Percentiles rank a stretch among this genome's conserved stretches.
These are phyloP conservation scores for Actias luna DNA, from an alignment of 2,888 invertebrate genomes.

Conservation along the genomic window DNA sequence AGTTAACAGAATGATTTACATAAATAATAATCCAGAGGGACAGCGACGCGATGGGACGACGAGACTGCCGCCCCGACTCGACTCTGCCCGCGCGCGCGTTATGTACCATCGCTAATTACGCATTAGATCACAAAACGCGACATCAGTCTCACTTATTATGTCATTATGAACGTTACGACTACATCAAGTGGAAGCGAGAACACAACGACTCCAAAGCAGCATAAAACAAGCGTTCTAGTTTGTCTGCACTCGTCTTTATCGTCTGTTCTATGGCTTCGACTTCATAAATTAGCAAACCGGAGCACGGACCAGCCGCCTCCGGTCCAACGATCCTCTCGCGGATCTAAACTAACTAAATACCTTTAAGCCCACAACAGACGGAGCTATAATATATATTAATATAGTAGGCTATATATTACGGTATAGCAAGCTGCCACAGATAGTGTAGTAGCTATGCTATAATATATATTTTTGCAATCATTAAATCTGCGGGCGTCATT, in stretches of 20 bases:
- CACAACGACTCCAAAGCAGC: conserved; percentile 47
- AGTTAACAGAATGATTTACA: conserved; percentile 70
- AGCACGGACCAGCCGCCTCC: conserved; percentile 66
- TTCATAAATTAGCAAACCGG: conserved; percentile 36
- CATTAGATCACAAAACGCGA: conserved; percentile 69
- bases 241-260: background rate
- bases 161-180: conserved; percentile 75
- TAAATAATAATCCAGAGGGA: conserved; percentile 40
- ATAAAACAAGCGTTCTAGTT: conserved; percentile 31
- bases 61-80: conserved; percentile 19
- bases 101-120: conserved; percentile 42
- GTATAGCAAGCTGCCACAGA: too few relatives aligned
- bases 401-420: too few relatives aligned
- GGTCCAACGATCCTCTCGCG: conserved; percentile 39
- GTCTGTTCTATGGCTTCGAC: conserved; percentile 23
- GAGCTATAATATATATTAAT: too few relatives aligned
- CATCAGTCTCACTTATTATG: conserved; percentile 81
- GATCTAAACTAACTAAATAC: conserved; percentile 58
- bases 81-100: conserved; percentile 28
- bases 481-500: too few relatives aligned
- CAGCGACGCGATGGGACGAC: conserved; percentile 36
- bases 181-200: conserved; percentile 57
- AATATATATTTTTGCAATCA: too few relatives aligned
- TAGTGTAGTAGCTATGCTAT: too few relatives aligned
- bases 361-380: too few relatives aligned